Conservation (phyloP, 2,113 vertebrate species). For the Pogonocichla stellata region DNA sequence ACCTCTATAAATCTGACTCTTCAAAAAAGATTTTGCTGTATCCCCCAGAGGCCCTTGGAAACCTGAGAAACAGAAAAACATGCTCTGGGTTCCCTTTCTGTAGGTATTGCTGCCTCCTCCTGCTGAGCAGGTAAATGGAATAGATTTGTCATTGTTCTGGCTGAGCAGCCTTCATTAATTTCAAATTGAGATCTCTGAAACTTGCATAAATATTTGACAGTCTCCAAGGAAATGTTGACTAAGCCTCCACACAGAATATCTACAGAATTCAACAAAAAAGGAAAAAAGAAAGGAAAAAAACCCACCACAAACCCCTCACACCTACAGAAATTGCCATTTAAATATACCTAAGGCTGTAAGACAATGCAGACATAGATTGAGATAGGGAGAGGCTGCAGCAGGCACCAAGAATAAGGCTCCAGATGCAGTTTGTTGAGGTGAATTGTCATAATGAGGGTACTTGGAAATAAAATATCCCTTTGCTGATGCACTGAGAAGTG, state of each 20-base stretch:
- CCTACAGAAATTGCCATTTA: conserved; percentile 19
- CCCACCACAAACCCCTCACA: neutral
- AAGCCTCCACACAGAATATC: conserved; percentile 40
- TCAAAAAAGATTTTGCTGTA: neutral
- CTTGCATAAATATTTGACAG: conserved; percentile 69
- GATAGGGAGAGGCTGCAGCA: neutral
- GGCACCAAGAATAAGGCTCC: neutral
- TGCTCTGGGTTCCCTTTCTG: neutral
- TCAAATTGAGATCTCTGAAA: conserved; percentile 66
- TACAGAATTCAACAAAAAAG: neutral
- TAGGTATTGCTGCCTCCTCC: conserved; percentile 27
- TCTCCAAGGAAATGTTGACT: conserved; percentile 61
- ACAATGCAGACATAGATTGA: neutral
- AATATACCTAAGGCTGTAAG: conserved; percentile 8
- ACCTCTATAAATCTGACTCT: neutral
- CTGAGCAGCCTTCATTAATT: conserved; percentile 66
- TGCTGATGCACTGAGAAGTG: neutral
- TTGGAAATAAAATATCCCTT: neutral
- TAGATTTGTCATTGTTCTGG: conserved; percentile 63
- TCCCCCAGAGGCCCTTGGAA: neutral
- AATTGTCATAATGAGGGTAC: neutral
- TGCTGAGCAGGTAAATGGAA: conserved; percentile 53
- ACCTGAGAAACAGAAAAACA: neutral
- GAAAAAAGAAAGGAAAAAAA: neutral
- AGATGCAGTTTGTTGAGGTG: neutral